Conservation (phyloP, 2,113 vertebrate genomes). For the Accipiter cooperii region DNA sequence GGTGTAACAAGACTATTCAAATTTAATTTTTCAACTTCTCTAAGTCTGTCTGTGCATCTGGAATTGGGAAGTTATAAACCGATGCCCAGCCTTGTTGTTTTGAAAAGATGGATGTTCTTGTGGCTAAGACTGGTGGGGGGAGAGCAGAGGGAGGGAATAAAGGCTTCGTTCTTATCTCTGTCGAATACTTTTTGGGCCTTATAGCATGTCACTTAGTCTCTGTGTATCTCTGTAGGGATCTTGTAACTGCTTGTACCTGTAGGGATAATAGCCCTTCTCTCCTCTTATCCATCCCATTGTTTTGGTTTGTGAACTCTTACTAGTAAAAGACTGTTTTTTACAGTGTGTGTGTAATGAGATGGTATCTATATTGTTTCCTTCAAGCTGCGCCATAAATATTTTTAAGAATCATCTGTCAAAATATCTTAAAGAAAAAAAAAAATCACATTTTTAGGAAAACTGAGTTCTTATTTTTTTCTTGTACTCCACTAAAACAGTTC, state of each 20-base stretch:
- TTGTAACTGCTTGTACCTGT: not conserved
- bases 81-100: not conserved
- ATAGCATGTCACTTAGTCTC: not conserved
- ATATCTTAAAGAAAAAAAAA: not conserved
- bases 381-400: conserved; percentile 17
- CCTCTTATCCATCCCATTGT: not conserved
- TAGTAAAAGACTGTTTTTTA: not conserved
- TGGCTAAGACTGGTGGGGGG: not conserved
- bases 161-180: not conserved
- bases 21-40: not conserved
- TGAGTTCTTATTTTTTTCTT: too few relatives aligned
- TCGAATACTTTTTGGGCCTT: not conserved
- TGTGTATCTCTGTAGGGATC: not conserved
- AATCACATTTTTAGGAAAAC: not conserved
- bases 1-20: not conserved
- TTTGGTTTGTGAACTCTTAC: not conserved
- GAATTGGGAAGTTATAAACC: not conserved
- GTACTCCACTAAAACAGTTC: not conserved
- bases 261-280: not conserved
- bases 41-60: not conserved
- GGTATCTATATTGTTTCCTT: not conserved
- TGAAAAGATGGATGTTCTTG: not conserved
- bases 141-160: not conserved
- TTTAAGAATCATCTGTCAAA: not conserved
- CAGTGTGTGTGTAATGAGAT: not conserved